A percentile compares a stretch with the other conserved stretches of the same genome.
These are phyloP conservation scores for Meleagris gallopavo DNA, from an alignment of 2,113 vertebrate genomes.

Conservation along the genomic window DNA sequence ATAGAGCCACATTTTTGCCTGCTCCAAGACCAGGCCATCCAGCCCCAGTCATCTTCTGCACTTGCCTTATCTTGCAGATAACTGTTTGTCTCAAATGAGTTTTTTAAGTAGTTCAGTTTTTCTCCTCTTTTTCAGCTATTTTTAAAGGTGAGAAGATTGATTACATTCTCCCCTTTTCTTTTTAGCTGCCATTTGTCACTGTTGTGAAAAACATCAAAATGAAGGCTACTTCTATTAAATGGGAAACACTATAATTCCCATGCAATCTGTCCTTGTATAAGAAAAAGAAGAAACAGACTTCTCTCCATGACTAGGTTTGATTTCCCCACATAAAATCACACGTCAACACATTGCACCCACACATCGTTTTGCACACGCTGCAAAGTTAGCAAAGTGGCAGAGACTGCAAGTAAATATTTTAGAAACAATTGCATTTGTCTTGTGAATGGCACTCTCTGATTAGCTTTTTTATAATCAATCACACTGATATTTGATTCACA, in stretches of 20 bases:
- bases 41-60: background rate
- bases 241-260: conserved; percentile 56
- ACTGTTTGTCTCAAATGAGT: conserved; percentile 15
- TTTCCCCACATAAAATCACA: conserved; percentile 58
- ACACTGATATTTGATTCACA: conserved; percentile 55
- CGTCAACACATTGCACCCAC: background rate
- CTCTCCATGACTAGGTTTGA: conserved; percentile 23
- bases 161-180: conserved; percentile 61
- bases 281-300: conserved; percentile 14
- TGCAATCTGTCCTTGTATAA: conserved; percentile 57
- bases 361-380: background rate
- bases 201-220: conserved; percentile 68
- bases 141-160: conserved; percentile 73
- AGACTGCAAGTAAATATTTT: conserved; percentile 17
- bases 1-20: background rate
- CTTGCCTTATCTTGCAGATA: background rate
- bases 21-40: background rate
- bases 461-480: conserved; percentile 39
- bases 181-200: conserved; percentile 75
- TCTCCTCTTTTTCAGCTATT: conserved; percentile 8
- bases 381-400: background rate
- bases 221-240: conserved; percentile 73
- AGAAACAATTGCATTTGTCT: conserved; percentile 33
- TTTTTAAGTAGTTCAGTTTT: background rate
- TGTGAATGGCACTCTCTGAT: conserved; percentile 25